phyloP scores from a whole-genome alignment of 1,140 invertebrate species.

The Physella acuta region DNA sequence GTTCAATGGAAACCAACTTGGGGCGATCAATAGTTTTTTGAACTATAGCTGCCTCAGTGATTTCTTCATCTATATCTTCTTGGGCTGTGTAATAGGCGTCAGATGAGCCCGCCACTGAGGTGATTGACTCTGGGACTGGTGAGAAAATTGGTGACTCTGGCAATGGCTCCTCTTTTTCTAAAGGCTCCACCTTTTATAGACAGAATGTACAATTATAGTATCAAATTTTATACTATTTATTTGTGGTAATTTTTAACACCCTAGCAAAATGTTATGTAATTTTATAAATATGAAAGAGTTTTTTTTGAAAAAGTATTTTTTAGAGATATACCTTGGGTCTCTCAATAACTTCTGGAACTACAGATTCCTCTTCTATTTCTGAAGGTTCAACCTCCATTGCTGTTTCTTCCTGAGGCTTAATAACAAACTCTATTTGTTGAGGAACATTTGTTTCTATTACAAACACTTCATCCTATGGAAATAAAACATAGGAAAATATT shows the following conservation, averaged over 20 bases:
- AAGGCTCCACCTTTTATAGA: conserved; percentile 23
- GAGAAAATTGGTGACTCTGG: conserved; percentile 29
- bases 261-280: background rate
- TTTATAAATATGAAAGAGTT: conserved; percentile 6
- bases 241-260: no score
- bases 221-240: no score
- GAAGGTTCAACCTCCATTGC: conserved; percentile 31
- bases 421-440: conserved; percentile 27
- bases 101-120: conserved; percentile 26
- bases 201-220: no score
- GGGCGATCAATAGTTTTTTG: conserved; percentile 40
- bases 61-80: conserved; percentile 47
- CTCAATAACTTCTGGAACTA: conserved; percentile 45
- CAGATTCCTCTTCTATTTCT: conserved; percentile 47
- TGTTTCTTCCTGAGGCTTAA: conserved; percentile 38
- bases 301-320: conserved; percentile 28
- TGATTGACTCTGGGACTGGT: conserved; percentile 31
- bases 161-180: conserved; percentile 27
- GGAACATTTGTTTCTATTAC: conserved; percentile 21
- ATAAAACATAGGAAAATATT: no score
- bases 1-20: conserved; percentile 32
- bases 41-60: conserved; percentile 39
- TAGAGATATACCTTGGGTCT: conserved; percentile 44
- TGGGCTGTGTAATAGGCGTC: conserved; percentile 33
- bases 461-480: conserved; percentile 27